A percentile compares a stretch with the other conserved stretches of the same genome.
Evolutionary conservation across 2,113 vertebrate species (phyloP).

Genomic region (Probosciger aterrimus): DNA sequence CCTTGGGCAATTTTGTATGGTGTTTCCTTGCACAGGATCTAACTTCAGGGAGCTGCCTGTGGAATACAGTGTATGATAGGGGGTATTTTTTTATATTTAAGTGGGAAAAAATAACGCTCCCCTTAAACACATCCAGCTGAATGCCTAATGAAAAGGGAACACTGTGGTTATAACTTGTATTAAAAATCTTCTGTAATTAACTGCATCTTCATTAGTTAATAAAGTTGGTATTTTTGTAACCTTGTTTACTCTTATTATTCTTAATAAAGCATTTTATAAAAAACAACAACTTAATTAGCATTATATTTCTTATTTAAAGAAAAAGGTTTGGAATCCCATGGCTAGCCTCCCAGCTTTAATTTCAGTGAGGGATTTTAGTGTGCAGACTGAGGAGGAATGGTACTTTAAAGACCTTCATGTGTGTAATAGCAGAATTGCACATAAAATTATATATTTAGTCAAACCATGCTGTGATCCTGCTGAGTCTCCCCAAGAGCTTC

Average conservation of each 20-base stretch:
- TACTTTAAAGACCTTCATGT: neutral
- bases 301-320: constrained; percentile 38
- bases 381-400: neutral
- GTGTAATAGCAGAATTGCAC: neutral
- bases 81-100: constrained; percentile 60
- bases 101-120: constrained; percentile 59
- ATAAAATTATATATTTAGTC: neutral
- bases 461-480: neutral
- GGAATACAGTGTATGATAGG: constrained; percentile 51
- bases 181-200: constrained; percentile 74
- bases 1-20: constrained; percentile 40
- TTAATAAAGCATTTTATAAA: constrained; percentile 83
- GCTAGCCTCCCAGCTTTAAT: neutral
- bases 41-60: constrained; percentile 52
- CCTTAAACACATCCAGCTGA: constrained; percentile 1
- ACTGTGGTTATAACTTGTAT: constrained; percentile 73
- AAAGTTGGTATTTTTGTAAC: constrained; percentile 83
- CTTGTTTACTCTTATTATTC: constrained; percentile 73
- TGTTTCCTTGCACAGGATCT: constrained; percentile 15
- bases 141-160: constrained; percentile 63
- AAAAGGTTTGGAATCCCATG: neutral
- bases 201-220: constrained; percentile 59
- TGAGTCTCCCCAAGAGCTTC: neutral
- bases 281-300: constrained; percentile 10
- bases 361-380: neutral